phyloP scores from a whole-genome alignment of 2,888 invertebrate species.

The Petrolisthes manimaculis region DNA sequence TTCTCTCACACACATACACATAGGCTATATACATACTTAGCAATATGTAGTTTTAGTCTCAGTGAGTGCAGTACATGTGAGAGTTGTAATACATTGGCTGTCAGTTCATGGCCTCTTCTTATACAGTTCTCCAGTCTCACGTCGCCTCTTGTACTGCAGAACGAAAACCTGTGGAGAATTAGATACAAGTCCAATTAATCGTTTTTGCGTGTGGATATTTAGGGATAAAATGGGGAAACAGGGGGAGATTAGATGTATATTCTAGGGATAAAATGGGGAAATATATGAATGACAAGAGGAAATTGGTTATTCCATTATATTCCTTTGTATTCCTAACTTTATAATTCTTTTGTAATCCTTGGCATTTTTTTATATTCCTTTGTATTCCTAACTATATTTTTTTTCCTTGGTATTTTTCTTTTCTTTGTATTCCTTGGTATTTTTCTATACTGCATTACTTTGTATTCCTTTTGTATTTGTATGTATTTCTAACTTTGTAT shows the following conservation, averaged over 20 bases:
- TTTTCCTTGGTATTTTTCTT: too few species aligned
- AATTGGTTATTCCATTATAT: not conserved
- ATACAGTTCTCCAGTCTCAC: conserved; percentile 53
- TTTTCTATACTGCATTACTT: not conserved
- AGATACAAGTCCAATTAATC: not conserved
- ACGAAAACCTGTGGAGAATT: conserved; percentile 51
- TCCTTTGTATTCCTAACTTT: not conserved
- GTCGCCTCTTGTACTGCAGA: conserved; percentile 48
- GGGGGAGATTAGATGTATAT: too few species aligned
- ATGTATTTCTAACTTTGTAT: not conserved
- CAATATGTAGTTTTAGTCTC: conserved; percentile 60
- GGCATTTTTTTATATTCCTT: not conserved
- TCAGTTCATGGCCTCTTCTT: conserved; percentile 57
- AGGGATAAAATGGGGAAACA: too few species aligned
- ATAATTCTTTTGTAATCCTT: not conserved
- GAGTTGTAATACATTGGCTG: conserved; percentile 60
- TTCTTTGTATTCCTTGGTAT: not conserved
- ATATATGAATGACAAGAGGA: too few species aligned
- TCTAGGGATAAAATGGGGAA: too few species aligned
- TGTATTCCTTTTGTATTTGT: not conserved
- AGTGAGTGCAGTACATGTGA: conserved; percentile 60
- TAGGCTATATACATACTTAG: conserved; percentile 59
- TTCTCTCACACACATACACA: too few species aligned
- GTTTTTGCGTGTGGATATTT: too few species aligned
- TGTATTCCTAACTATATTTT: not conserved